phyloP scores from a whole-genome alignment of 2,797 vertebrate genomes.

The Xiphorhynchus erythropygius region DNA sequence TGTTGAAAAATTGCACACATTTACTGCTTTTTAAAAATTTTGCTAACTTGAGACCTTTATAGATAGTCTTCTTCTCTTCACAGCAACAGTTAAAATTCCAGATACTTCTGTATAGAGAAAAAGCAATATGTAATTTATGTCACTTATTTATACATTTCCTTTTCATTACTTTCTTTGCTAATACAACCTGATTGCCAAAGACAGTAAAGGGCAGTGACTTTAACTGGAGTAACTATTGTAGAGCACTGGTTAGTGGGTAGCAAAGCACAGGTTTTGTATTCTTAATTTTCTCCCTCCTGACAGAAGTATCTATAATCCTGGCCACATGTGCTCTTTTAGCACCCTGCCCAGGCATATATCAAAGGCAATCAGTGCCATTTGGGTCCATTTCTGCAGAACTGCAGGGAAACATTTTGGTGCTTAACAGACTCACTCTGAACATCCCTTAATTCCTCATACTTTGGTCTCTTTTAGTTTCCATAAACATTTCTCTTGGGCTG shows the following conservation, averaged over 20 bases:
- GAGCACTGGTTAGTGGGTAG: not conserved
- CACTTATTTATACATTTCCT: not conserved
- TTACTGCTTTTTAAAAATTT: not conserved
- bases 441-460: not conserved
- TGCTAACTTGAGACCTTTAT: not conserved
- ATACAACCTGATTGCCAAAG: not conserved
- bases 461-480: conserved; percentile 1
- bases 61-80: not conserved
- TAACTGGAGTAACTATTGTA: not conserved
- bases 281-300: not conserved
- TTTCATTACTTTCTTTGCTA: not conserved
- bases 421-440: not conserved
- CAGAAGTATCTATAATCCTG: not conserved
- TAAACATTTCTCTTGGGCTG: not conserved
- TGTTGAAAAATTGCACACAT: not conserved
- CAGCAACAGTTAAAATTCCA: not conserved
- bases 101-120: not conserved
- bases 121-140: not conserved
- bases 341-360: not conserved
- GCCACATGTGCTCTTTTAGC: not conserved
- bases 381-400: not conserved
- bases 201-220: not conserved
- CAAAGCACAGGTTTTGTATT: not conserved
- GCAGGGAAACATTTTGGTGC: not conserved
- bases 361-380: not conserved